Evolutionary conservation across 2,113 vertebrate species (phyloP).

Genomic region (Cryptotis parvus): DNA sequence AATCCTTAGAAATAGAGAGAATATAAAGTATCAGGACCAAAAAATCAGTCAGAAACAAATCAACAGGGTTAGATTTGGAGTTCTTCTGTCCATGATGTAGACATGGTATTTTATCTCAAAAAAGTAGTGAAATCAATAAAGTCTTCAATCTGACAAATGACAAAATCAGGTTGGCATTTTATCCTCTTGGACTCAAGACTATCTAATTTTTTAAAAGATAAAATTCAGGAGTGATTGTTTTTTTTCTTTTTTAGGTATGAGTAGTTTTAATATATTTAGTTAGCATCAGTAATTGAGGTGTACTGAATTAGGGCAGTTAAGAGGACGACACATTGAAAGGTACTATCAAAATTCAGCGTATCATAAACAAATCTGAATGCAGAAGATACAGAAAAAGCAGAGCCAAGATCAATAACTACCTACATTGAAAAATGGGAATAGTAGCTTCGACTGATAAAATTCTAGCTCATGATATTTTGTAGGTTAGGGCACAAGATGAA

Average conservation of each 20-base stretch:
- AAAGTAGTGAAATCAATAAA: not conserved
- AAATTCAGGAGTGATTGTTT: too few relatives aligned
- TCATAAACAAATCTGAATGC: not conserved
- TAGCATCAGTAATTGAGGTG: not conserved
- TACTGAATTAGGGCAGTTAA: not conserved
- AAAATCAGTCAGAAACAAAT: not conserved
- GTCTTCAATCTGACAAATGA: not conserved
- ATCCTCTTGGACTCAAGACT: too few relatives aligned
- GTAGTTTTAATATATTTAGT: not conserved
- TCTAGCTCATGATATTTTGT: too few relatives aligned
- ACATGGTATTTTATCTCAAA: slow-evolving; percentile 21
- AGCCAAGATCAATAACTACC: not conserved
- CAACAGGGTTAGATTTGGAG: not conserved
- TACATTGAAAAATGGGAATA: not conserved
- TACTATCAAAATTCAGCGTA: not conserved
- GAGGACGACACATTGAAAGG: not conserved
- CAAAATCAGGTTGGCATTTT: not conserved
- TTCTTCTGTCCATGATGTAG: not conserved
- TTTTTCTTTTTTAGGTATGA: too few relatives aligned
- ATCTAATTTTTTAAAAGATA: slow-evolving; percentile 14
- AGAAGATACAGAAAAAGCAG: not conserved
- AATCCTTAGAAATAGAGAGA: not conserved
- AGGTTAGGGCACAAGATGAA: too few relatives aligned
- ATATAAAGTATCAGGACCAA: not conserved
- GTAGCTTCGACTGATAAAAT: not conserved